Conservation (phyloP, 2,797 vertebrate species). For the Valencia hispanica region DNA sequence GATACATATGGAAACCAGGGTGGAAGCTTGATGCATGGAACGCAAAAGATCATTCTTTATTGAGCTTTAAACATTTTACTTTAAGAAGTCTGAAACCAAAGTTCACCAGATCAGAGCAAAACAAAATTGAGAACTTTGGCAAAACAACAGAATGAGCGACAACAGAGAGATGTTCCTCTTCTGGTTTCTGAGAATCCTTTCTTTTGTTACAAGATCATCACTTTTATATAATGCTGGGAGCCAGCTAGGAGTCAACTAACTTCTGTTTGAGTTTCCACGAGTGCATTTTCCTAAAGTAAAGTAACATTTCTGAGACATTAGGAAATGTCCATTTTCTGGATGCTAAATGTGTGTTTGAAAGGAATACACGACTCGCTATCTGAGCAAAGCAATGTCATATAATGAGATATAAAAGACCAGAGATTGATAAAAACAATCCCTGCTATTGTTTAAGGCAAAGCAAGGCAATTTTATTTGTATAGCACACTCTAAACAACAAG, state of each 20-base stretch:
- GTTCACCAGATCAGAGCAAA: neutral
- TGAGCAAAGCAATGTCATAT: constrained; percentile 51
- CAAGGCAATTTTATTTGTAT: too few species aligned
- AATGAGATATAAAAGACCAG: constrained; percentile 25
- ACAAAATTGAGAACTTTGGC: neutral
- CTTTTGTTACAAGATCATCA: constrained; percentile 5
- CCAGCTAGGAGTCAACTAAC: constrained; percentile 43
- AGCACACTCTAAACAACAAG: too few species aligned
- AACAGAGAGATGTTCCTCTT: constrained; percentile 4
- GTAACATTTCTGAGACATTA: constrained; percentile 40
- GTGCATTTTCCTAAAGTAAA: constrained; percentile 49
- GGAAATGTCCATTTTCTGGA: constrained; percentile 28
- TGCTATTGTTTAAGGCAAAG: constrained; percentile 23
- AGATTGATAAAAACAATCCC: constrained; percentile 37
- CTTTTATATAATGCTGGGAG: constrained; percentile 1
- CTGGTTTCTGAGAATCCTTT: constrained; percentile 16
- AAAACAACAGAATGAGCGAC: neutral
- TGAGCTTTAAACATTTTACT: neutral
- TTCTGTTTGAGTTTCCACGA: constrained; percentile 54
- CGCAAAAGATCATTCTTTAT: neutral
- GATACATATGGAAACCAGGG: neutral
- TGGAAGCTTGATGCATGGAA: neutral
- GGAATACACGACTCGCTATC: constrained; percentile 49
- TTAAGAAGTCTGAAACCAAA: neutral
- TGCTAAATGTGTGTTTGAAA: constrained; percentile 51